Percentiles rank a stretch among this genome's conserved stretches.
These are phyloP conservation scores for Astropecten irregularis DNA, from an alignment of 53 echinoderm and acorn worm species.

Conservation along the genomic window DNA sequence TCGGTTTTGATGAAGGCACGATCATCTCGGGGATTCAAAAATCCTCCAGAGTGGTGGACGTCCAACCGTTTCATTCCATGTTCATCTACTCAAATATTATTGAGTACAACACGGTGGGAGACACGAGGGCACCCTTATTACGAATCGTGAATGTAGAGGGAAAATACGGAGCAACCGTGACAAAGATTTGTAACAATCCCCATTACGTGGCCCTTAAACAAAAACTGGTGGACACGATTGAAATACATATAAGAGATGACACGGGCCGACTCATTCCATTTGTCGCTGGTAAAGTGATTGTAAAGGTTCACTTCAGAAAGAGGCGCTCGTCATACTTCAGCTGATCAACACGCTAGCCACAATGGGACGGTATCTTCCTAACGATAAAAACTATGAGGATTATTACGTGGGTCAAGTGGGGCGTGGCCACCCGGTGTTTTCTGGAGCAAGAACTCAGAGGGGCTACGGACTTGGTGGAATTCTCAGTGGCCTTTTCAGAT, in stretches of 20 bases:
- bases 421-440: conserved; percentile 44
- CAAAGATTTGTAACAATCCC: conserved; percentile 45
- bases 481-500: conserved; percentile 30
- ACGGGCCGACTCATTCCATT: conserved; percentile 68
- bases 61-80: conserved; percentile 50
- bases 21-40: not conserved
- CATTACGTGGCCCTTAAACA: conserved; percentile 50
- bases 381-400: not conserved
- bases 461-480: too few species aligned
- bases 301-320: conserved; percentile 74
- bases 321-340: too few species aligned
- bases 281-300: conserved; percentile 65
- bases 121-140: conserved; percentile 68
- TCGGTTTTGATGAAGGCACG: not conserved
- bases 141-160: conserved; percentile 53
- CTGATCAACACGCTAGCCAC: not conserved
- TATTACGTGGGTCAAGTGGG: conserved; percentile 22
- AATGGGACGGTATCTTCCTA: not conserved
- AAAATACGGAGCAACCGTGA: not conserved
- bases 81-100: too few species aligned
- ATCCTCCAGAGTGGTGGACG: not conserved
- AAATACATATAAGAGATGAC: too few species aligned
- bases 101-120: conserved; percentile 74
- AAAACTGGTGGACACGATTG: conserved; percentile 50
- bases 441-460: conserved; percentile 26